Percentiles rank a stretch among this genome's conserved stretches.
Conservation (phyloP, 2,888 invertebrate genomes). For the Drosophila peninsularis region DNA sequence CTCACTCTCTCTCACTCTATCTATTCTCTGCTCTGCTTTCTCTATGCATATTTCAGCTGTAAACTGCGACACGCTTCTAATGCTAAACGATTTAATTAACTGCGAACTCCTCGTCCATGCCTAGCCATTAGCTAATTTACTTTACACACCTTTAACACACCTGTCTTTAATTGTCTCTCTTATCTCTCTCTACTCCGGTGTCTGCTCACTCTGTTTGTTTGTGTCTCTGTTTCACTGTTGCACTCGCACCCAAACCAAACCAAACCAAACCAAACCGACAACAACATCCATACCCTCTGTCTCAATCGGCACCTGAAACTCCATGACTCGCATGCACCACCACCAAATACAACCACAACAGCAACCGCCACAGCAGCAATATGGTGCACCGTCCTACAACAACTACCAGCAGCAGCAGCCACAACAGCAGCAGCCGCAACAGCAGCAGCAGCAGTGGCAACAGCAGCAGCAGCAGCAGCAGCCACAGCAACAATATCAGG, state of each 20-base stretch:
- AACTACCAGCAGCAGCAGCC: constrained; percentile 61
- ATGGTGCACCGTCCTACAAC: constrained; percentile 70
- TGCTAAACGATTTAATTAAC: constrained; percentile 31
- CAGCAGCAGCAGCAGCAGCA: constrained; percentile 56
- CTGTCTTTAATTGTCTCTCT: constrained; percentile 56
- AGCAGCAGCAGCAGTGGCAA: constrained; percentile 58
- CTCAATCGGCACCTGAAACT: constrained; percentile 39
- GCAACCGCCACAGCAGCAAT: constrained; percentile 69
- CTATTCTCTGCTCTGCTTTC: constrained; percentile 40
- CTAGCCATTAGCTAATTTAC: constrained; percentile 23
- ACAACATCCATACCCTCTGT: constrained; percentile 43
- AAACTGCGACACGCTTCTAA: constrained; percentile 60
- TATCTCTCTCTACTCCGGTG: constrained; percentile 50
- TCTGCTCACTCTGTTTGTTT: constrained; percentile 12
- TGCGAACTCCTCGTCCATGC: background rate
- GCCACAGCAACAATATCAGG: constrained; percentile 56
- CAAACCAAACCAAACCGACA: too few relatives aligned
- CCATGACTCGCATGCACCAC: constrained; percentile 56
- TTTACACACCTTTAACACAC: constrained; percentile 46
- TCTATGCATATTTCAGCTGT: constrained; percentile 73
- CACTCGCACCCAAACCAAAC: constrained; percentile 43
- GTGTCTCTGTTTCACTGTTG: constrained; percentile 43
- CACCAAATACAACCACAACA: constrained; percentile 33
- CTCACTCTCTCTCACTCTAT: constrained; percentile 27
- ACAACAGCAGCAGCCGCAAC: constrained; percentile 51